Evolutionary conservation across 30 jellyfish, hydroid and myxozoan genomes (phyloP).

Genomic region (Haliclystus octoradiatus): DNA sequence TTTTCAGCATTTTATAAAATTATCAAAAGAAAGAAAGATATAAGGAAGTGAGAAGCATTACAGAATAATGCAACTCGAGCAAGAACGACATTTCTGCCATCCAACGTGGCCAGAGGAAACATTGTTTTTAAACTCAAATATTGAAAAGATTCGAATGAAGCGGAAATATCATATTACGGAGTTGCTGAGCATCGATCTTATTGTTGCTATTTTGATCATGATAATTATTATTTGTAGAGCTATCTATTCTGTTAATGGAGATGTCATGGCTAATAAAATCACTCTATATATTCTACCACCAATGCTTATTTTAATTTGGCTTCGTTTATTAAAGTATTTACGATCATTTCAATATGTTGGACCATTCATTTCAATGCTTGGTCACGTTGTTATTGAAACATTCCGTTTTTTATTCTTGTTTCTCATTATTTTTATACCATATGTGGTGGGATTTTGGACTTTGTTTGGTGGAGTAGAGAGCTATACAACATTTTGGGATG

Average conservation of each 20-base stretch:
- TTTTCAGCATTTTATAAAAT: too few species aligned
- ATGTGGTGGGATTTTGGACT: slow-evolving; percentile 79
- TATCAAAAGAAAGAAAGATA: too few species aligned
- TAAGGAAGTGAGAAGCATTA: too few species aligned
- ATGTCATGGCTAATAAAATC: slow-evolving; percentile 25
- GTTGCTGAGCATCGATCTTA: too few species aligned
- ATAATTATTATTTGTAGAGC: too few species aligned
- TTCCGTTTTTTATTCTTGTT: slow-evolving; percentile 74
- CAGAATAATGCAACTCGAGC: slow-evolving; percentile 63
- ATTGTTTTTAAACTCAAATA: slow-evolving; percentile 54
- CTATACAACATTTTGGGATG: slow-evolving; percentile 45
- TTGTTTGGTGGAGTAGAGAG: slow-evolving; percentile 80
- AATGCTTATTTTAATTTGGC: slow-evolving; percentile 71
- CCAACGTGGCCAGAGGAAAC: slow-evolving; percentile 92
- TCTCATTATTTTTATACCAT: slow-evolving; percentile 81
- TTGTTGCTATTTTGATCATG: too few species aligned
- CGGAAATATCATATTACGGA: too few species aligned
- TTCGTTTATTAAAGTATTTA: slow-evolving; percentile 84
- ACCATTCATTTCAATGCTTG: slow-evolving; percentile 88
- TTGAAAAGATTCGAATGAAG: too few species aligned
- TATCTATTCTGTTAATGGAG: too few species aligned
- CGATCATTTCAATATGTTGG: slow-evolving; percentile 88
- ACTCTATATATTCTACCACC: slow-evolving; percentile 64
- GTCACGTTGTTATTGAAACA: slow-evolving; percentile 83
- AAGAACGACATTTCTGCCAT: slow-evolving; percentile 72